Evolutionary conservation across 2,113 vertebrate genomes (phyloP).

Genomic region (Sceloporus undulatus): DNA sequence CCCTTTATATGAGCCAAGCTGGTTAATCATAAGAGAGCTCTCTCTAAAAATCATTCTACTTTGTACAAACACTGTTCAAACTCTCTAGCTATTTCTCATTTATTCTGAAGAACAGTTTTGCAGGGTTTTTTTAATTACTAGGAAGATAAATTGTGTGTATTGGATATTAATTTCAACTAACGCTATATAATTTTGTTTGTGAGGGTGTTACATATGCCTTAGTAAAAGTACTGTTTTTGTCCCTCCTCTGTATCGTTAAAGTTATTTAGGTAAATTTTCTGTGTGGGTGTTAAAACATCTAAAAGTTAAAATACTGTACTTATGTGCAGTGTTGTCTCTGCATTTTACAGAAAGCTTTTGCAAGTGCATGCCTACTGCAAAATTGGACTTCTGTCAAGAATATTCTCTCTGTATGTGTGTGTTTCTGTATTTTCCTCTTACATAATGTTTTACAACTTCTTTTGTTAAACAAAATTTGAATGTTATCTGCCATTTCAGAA

Average conservation of each 20-base stretch:
- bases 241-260: neutral
- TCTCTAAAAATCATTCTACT: neutral
- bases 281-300: conserved; percentile 3
- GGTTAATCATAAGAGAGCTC: neutral
- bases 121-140: neutral
- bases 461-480: conserved; percentile 51
- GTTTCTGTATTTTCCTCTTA: conserved; percentile 11
- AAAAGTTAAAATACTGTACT: conserved; percentile 7
- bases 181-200: neutral
- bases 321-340: neutral
- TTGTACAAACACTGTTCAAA: neutral
- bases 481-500: conserved; percentile 11
- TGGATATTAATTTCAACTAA: neutral
- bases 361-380: neutral
- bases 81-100: neutral
- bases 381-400: conserved; percentile 2
- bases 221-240: neutral
- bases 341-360: neutral
- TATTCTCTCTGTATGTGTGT: neutral
- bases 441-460: conserved; percentile 22
- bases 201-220: conserved; percentile 7
- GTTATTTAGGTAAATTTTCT: conserved; percentile 9
- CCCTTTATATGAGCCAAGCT: neutral
- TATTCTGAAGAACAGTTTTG: neutral
- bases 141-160: neutral